These are phyloP conservation scores for Clarias macrocephalus DNA, from an alignment of 2,113 vertebrate species.

Conservation along the genomic window DNA sequence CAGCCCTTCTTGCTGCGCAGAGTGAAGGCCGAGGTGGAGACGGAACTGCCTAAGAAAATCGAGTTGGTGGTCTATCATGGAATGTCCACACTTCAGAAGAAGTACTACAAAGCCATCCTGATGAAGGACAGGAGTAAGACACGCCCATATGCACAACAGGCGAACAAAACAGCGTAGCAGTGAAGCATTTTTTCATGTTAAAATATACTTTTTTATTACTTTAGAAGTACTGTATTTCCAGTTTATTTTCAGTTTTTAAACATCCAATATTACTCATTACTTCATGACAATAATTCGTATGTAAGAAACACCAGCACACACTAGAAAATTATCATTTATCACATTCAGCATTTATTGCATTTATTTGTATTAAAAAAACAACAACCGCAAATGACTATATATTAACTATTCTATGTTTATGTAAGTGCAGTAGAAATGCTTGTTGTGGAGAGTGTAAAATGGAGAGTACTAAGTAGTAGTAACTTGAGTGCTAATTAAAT, in stretches of 20 bases:
- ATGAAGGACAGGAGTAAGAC: constrained; percentile 85
- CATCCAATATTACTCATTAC: too few relatives aligned
- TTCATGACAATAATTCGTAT: too few relatives aligned
- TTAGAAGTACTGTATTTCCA: too few relatives aligned
- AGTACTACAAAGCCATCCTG: constrained; percentile 87
- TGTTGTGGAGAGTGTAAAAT: neutral
- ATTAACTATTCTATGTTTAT: neutral
- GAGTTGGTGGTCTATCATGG: constrained; percentile 91
- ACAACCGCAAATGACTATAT: neutral
- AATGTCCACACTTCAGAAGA: constrained; percentile 88
- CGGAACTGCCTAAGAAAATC: constrained; percentile 84
- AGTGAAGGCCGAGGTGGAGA: constrained; percentile 85
- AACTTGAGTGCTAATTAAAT: neutral
- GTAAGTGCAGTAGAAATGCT: neutral
- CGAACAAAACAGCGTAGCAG: neutral
- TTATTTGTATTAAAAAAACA: neutral
- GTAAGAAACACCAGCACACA: too few relatives aligned
- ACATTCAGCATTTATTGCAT: too few relatives aligned
- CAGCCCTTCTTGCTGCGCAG: constrained; percentile 90
- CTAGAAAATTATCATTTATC: too few relatives aligned
- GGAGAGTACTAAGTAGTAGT: neutral
- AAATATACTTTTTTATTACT: too few relatives aligned
- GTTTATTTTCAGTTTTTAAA: too few relatives aligned
- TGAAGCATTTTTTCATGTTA: neutral
- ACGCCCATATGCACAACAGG: neutral